Conservation (phyloP, 2,797 vertebrate genomes). For the Clamator glandarius region DNA sequence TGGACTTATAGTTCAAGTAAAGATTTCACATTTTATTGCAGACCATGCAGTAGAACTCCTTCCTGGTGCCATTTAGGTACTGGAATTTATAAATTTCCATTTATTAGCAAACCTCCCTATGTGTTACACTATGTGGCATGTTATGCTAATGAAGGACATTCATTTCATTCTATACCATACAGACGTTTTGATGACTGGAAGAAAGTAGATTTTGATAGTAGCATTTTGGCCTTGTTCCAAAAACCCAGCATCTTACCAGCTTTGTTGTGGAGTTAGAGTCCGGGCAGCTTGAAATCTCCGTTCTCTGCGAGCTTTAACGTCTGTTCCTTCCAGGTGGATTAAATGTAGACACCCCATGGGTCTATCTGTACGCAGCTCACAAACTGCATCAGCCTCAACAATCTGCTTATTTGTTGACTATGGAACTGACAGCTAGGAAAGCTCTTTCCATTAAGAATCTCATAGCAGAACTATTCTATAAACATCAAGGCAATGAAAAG, state of each 20-base stretch:
- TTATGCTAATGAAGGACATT: not conserved
- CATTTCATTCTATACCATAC: not conserved
- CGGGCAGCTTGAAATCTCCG: not conserved
- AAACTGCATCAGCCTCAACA: conserved; percentile 80
- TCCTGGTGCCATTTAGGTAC: not conserved
- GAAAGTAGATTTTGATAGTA: not conserved
- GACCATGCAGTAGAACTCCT: not conserved
- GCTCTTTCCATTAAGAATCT: conserved; percentile 82
- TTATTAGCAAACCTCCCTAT: not conserved
- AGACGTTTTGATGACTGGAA: not conserved
- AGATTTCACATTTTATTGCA: not conserved
- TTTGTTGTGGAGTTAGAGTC: not conserved
- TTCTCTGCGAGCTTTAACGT: not conserved
- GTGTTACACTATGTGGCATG: not conserved
- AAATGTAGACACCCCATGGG: conserved; percentile 87
- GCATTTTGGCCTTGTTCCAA: not conserved
- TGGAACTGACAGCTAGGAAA: conserved; percentile 82
- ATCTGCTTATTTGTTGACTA: conserved; percentile 76
- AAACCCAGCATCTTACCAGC: not conserved
- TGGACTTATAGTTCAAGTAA: not conserved
- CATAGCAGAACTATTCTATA: conserved; percentile 79
- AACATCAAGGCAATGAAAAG: conserved; percentile 74
- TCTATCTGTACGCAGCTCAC: conserved; percentile 80
- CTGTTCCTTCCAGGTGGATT: conserved; percentile 76
- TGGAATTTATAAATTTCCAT: not conserved